phyloP scores from a whole-genome alignment of 2,888 invertebrate genomes.

The Macrosoma leucophasiata region DNA sequence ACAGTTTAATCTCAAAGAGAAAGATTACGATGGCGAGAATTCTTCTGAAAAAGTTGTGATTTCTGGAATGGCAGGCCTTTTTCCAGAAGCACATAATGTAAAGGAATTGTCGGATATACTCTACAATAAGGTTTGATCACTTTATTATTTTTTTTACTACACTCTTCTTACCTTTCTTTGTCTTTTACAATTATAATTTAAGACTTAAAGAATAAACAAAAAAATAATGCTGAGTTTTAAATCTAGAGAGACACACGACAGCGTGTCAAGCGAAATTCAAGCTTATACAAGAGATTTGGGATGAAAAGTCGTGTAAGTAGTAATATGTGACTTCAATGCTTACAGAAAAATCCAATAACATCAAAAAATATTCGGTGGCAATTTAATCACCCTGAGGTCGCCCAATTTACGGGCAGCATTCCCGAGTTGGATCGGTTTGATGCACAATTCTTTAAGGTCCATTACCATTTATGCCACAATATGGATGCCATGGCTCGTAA shows the following conservation, averaged over 20 bases:
- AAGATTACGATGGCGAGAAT: constrained; percentile 25
- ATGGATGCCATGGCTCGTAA: constrained; percentile 76
- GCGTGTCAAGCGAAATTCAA: too few species aligned
- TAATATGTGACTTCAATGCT: too few species aligned
- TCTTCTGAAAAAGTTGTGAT: constrained; percentile 72
- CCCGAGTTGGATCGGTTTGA: constrained; percentile 78
- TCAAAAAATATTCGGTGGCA: constrained; percentile 51
- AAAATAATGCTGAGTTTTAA: too few species aligned
- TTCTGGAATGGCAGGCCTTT: constrained; percentile 72
- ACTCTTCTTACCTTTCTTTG: too few species aligned
- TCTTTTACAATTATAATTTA: too few species aligned
- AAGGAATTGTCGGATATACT: constrained; percentile 76
- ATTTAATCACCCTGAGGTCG: constrained; percentile 52
- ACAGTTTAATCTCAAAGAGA: constrained; percentile 4
- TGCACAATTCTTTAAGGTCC: constrained; percentile 81
- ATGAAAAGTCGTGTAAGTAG: too few species aligned
- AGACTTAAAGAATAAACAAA: too few species aligned
- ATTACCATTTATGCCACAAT: constrained; percentile 72
- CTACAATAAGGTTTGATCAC: constrained; percentile 65
- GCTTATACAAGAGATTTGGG: too few species aligned
- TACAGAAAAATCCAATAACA: constrained; percentile 75
- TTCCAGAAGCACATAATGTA: constrained; percentile 78
- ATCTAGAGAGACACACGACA: too few species aligned
- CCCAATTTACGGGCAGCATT: constrained; percentile 77
- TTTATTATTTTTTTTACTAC: too few species aligned